Conservation (phyloP, 2,888 invertebrate species). For the Xylota sylvarum region DNA sequence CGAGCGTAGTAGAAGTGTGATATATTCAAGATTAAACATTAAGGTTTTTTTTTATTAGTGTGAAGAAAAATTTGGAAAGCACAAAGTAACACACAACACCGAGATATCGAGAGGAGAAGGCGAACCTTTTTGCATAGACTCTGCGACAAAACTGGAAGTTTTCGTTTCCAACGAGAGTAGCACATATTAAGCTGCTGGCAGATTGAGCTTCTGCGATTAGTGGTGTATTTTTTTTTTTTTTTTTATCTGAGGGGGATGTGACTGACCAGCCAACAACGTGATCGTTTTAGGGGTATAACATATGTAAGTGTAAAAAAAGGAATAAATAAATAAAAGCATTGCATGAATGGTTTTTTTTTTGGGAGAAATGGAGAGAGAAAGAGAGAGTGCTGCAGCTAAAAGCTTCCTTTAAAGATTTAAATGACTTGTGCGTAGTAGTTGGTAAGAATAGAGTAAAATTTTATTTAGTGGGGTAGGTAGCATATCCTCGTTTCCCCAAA, state of each 20-base stretch:
- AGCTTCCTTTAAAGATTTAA: conserved; percentile 49
- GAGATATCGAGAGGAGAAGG: conserved; percentile 65
- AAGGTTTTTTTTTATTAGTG: conserved; percentile 40
- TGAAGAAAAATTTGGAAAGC: conserved; percentile 65
- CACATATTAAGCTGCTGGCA: conserved; percentile 67
- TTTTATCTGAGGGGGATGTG: conserved; percentile 34
- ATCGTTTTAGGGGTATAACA: conserved; percentile 59
- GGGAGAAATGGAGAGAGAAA: conserved; percentile 20
- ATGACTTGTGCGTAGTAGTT: conserved; percentile 65
- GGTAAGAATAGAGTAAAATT: conserved; percentile 49
- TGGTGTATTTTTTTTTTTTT: conserved; percentile 35
- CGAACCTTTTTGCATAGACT: conserved; percentile 84
- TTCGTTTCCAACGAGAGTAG: conserved; percentile 67
- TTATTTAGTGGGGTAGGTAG: conserved; percentile 74
- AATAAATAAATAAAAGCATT: conserved; percentile 39
- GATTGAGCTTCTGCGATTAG: conserved; percentile 71
- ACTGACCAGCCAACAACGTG: conserved; percentile 70
- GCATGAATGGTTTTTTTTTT: conserved; percentile 10
- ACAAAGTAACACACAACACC: conserved; percentile 70
- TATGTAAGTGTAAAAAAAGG: conserved; percentile 49
- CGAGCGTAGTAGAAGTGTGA: conserved; percentile 47
- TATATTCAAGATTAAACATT: conserved; percentile 62
- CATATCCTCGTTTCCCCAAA: conserved; percentile 52
- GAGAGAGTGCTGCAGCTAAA: conserved; percentile 45
- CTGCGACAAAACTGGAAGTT: conserved; percentile 83